phyloP scores from a whole-genome alignment of 2,797 vertebrate genomes.

The Cuculus canorus region DNA sequence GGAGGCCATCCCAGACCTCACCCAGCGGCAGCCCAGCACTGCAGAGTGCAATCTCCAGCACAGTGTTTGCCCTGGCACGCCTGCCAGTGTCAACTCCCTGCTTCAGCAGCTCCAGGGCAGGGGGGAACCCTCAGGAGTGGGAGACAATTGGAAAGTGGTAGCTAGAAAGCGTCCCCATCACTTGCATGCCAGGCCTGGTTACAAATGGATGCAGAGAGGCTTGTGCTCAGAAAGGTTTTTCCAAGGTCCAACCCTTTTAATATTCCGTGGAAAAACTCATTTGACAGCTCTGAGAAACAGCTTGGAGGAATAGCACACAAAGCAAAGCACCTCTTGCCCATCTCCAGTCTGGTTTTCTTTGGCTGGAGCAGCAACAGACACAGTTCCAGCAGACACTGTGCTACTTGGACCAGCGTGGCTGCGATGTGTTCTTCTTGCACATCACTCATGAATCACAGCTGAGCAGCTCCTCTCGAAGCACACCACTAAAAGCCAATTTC shows the following conservation, averaged over 20 bases:
- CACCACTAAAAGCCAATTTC: neutral
- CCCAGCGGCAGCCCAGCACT: neutral
- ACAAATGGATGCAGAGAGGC: neutral
- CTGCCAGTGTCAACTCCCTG: neutral
- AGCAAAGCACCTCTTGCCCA: neutral
- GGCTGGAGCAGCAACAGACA: neutral
- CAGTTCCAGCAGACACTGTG: neutral
- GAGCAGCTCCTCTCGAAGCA: neutral
- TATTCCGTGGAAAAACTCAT: slow-evolving; percentile 4
- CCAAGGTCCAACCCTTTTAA: neutral
- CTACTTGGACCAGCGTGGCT: neutral
- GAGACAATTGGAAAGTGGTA: neutral
- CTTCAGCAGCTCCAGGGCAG: slow-evolving; percentile 12
- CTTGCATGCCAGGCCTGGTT: neutral
- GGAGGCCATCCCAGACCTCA: neutral
- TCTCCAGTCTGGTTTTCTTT: neutral
- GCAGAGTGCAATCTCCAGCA: neutral
- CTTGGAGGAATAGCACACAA: neutral
- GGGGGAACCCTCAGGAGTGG: neutral
- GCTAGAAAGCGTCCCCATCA: neutral
- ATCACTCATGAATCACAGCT: neutral
- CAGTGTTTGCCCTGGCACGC: neutral
- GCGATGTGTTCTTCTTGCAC: neutral
- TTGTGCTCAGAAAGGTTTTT: slow-evolving; percentile 5
- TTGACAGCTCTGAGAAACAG: slow-evolving; percentile 13